Evolutionary conservation across 2,113 vertebrate genomes (phyloP).

Genomic region (Nothoprocta pentlandii): DNA sequence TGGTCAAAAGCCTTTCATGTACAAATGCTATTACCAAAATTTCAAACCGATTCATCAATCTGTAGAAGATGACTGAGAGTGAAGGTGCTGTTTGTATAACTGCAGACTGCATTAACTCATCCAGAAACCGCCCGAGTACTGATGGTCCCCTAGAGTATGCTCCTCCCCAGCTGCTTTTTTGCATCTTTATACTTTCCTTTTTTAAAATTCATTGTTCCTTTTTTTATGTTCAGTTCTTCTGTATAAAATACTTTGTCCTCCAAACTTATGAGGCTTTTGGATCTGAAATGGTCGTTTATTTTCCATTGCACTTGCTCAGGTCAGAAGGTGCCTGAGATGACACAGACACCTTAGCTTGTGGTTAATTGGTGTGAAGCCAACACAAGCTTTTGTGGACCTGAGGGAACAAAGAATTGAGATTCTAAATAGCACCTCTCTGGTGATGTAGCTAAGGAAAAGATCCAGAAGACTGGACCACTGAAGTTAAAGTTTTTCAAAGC

Average conservation of each 20-base stretch:
- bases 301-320: not conserved
- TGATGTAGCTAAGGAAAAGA: not conserved
- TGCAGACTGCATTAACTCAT: not conserved
- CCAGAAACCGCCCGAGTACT: not conserved
- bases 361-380: not conserved
- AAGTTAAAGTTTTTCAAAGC: not conserved
- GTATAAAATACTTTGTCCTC: not conserved
- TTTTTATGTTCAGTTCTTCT: not conserved
- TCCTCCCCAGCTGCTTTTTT: not conserved
- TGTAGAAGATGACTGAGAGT: not conserved
- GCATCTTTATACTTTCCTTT: not conserved
- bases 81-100: not conserved
- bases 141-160: not conserved
- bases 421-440: not conserved
- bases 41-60: not conserved
- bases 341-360: not conserved
- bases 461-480: not conserved
- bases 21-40: not conserved
- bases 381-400: not conserved
- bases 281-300: not conserved
- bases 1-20: not conserved
- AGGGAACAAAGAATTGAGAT: not conserved
- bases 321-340: not conserved
- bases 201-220: too few relatives aligned
- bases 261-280: not conserved